These are phyloP conservation scores for Hesperophylax magnus DNA, from an alignment of 1,140 invertebrate genomes.

Conservation along the genomic window DNA sequence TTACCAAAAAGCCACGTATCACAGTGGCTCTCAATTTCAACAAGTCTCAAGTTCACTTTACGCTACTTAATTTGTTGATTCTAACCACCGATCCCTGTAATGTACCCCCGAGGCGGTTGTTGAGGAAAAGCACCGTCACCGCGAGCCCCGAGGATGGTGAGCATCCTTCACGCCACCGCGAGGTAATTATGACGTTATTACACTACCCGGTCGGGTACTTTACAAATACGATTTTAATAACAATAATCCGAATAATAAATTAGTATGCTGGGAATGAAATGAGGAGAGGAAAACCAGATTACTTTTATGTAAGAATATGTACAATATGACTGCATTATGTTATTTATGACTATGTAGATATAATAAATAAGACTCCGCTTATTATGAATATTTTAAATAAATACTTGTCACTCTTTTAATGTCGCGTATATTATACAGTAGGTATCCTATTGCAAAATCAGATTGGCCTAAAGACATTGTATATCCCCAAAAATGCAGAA, in stretches of 20 bases:
- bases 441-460: too few species aligned
- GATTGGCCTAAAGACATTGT: too few species aligned
- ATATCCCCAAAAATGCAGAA: too few species aligned
- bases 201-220: slow-evolving; percentile 18
- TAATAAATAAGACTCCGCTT: too few species aligned
- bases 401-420: too few species aligned
- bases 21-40: too few species aligned
- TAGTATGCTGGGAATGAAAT: not conserved
- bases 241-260: slow-evolving; percentile 53
- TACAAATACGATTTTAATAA: slow-evolving; percentile 55
- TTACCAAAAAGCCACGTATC: too few species aligned
- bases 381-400: too few species aligned
- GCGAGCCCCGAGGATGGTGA: not conserved
- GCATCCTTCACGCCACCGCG: slow-evolving; percentile 16
- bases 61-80: slow-evolving; percentile 7
- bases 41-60: too few species aligned
- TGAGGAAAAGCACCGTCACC: not conserved
- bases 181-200: not conserved
- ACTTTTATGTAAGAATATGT: not conserved
- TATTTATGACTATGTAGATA: too few species aligned
- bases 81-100: not conserved
- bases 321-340: too few species aligned
- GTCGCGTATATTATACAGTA: too few species aligned
- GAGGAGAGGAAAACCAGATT: not conserved
- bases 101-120: slow-evolving; percentile 3